Evolutionary conservation across 2,888 invertebrate genomes (phyloP).

Genomic region (Parnassius mnemosyne): DNA sequence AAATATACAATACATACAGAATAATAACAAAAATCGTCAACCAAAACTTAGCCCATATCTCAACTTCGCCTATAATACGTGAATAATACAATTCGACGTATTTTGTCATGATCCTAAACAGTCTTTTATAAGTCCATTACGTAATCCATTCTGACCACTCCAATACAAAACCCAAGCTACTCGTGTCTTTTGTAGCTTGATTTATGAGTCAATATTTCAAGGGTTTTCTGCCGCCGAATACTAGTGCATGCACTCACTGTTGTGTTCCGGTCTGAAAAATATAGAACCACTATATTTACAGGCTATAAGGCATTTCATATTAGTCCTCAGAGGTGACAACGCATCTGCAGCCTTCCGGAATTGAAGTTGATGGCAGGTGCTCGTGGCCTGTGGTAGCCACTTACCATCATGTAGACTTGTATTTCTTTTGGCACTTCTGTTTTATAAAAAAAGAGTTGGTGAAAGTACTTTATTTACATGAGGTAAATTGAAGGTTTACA

Average conservation of each 20-base stretch:
- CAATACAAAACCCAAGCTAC: slow-evolving; percentile 45
- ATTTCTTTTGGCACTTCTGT: no score
- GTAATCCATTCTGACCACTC: slow-evolving; percentile 29
- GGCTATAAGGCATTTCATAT: no score
- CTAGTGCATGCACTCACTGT: no score
- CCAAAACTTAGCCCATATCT: slow-evolving; percentile 60
- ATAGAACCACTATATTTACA: no score
- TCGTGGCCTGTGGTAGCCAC: no score
- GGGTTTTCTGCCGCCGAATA: slow-evolving; percentile 17
- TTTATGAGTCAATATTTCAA: slow-evolving; percentile 62
- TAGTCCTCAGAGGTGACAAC: no score
- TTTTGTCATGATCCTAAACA: slow-evolving; percentile 56
- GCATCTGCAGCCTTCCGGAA: no score
- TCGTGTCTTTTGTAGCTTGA: slow-evolving; percentile 45
- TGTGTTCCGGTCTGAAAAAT: no score
- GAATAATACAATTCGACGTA: slow-evolving; percentile 47
- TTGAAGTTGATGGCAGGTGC: no score
- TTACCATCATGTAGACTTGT: no score
- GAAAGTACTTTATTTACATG: slow-evolving; percentile 41
- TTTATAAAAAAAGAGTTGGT: slow-evolving; percentile 17
- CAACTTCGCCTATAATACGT: slow-evolving; percentile 37
- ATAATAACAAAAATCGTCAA: slow-evolving; percentile 48
- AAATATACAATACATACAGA: slow-evolving; percentile 38
- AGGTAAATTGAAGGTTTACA: slow-evolving; percentile 44
- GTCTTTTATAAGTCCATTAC: slow-evolving; percentile 61